phyloP scores from a whole-genome alignment of 1,140 invertebrate species.

The Zelostemma sp. region DNA sequence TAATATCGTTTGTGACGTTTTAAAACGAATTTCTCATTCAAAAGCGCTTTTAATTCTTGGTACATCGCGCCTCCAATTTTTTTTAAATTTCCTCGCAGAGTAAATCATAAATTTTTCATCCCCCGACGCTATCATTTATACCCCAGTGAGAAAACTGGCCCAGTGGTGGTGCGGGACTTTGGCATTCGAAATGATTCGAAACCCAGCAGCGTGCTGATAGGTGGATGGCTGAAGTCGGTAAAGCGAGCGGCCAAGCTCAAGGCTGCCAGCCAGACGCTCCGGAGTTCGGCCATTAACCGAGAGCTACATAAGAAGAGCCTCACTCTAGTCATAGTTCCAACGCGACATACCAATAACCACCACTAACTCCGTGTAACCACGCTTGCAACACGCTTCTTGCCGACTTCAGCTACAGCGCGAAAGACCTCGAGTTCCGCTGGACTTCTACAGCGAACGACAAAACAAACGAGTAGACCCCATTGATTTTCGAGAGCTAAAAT shows the following conservation, averaged over 20 bases:
- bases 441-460: no score
- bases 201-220: constrained; percentile 41
- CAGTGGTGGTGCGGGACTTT: constrained; percentile 34
- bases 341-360: constrained; percentile 41
- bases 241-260: constrained; percentile 32
- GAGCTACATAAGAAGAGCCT: constrained; percentile 57
- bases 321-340: constrained; percentile 54
- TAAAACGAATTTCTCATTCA: constrained; percentile 27
- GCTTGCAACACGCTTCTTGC: constrained; percentile 53
- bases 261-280: constrained; percentile 50
- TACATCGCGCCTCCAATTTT: no score
- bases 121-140: constrained; percentile 46
- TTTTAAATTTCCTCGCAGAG: no score
- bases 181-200: constrained; percentile 41
- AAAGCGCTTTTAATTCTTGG: not conserved
- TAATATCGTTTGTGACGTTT: constrained; percentile 27
- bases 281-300: constrained; percentile 51
- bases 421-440: not conserved
- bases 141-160: constrained; percentile 48
- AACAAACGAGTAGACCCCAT: no score
- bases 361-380: constrained; percentile 43
- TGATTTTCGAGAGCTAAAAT: no score
- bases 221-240: constrained; percentile 42
- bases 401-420: constrained; percentile 8
- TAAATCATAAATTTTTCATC: no score